Percentiles rank a stretch among this genome's conserved stretches.
Evolutionary conservation across 2,888 invertebrate genomes (phyloP).

Genomic region (Melitaea athalia): DNA sequence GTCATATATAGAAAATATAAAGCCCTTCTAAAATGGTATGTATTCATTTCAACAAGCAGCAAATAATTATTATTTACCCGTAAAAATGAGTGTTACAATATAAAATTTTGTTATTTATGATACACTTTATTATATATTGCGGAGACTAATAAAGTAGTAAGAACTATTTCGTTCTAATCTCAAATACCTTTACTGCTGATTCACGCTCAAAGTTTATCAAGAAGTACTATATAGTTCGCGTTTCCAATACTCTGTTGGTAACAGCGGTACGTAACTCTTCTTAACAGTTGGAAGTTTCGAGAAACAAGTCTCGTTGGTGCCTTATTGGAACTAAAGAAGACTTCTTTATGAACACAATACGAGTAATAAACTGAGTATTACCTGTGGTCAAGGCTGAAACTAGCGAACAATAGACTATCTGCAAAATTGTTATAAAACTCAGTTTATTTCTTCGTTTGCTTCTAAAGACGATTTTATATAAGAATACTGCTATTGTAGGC

Average conservation of each 20-base stretch:
- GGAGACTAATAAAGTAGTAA: neutral
- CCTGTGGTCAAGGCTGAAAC: constrained; percentile 1
- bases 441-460: neutral
- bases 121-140: no score
- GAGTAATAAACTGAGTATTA: constrained; percentile 3
- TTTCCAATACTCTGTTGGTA: constrained; percentile 9
- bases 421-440: neutral
- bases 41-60: no score
- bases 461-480: no score
- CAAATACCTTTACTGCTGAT: constrained; percentile 7
- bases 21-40: no score
- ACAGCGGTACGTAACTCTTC: constrained; percentile 2
- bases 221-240: constrained; percentile 6
- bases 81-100: no score
- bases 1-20: no score
- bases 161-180: neutral
- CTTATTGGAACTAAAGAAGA: constrained; percentile 22
- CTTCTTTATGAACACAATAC: constrained; percentile 23
- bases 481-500: no score
- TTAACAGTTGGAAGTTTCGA: constrained; percentile 3
- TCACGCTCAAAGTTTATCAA: constrained; percentile 7
- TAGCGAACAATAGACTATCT: neutral
- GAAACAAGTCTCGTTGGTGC: constrained; percentile 7
- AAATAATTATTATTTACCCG: no score
- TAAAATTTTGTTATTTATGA: no score